Evolutionary conservation across 1,140 invertebrate genomes (phyloP).

Genomic region (Centruroides sculpturatus): DNA sequence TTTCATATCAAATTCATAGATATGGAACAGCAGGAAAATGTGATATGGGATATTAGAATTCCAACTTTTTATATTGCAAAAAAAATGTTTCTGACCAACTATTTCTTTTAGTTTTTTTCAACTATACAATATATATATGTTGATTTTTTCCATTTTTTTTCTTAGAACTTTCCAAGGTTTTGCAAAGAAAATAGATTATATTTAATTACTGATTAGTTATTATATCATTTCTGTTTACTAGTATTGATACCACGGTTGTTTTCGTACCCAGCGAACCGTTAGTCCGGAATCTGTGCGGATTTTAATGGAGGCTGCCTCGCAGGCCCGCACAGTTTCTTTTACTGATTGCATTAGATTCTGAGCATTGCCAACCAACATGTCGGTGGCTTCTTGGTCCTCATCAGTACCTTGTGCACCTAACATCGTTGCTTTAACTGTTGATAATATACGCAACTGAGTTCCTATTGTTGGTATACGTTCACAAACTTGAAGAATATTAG

Average conservation of each 20-base stretch:
- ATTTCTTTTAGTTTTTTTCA: too few relatives aligned
- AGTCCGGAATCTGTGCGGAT: slow-evolving; percentile 93
- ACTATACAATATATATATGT: too few relatives aligned
- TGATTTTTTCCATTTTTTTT: too few relatives aligned
- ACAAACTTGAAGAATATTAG: slow-evolving; percentile 94
- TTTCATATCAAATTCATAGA: too few relatives aligned
- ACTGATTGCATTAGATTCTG: slow-evolving; percentile 99
- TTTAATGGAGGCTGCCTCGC: slow-evolving; percentile 96
- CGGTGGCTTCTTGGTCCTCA: slow-evolving; percentile 98
- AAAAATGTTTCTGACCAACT: too few relatives aligned
- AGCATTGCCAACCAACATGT: slow-evolving; percentile 98
- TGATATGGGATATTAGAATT: too few relatives aligned
- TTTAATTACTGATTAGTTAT: too few relatives aligned
- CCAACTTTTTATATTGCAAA: too few relatives aligned
- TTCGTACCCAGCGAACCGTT: slow-evolving; percentile 80
- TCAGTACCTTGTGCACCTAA: slow-evolving; percentile 97
- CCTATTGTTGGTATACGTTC: slow-evolving; percentile 99
- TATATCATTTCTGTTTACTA: not conserved
- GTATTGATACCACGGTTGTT: slow-evolving; percentile 87
- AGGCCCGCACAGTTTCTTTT: slow-evolving; percentile 94
- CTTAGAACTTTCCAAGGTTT: too few relatives aligned
- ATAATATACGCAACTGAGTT: slow-evolving; percentile 95
- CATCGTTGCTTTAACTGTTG: slow-evolving; percentile 99
- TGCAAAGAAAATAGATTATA: too few relatives aligned
- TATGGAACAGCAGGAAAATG: too few relatives aligned